Base-by-base conservation (phyloP, 2,113 vertebrate species). In the Gobiocypris rarus region DNA sequence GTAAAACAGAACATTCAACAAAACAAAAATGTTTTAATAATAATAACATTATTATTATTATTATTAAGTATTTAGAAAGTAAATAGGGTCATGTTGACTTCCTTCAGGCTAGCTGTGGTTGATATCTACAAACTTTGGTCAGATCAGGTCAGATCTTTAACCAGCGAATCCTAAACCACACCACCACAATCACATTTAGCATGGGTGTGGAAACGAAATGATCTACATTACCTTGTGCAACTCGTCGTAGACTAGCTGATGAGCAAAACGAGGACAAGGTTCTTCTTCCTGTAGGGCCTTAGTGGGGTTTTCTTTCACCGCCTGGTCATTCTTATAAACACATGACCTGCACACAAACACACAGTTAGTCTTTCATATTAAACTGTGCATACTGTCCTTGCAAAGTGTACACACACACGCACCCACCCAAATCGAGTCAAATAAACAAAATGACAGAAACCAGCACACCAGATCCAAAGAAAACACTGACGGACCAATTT, bases 271-370 rank as follows among this genome's bases (percentile, higher is more conserved):
- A n/a, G 98, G 98, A 87, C 98, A 99, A 0, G 98, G 98, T 87
- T 99, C 98, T 89, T 99, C 98, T 82, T 99, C 98, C 90, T 98
- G 97, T 58, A 98, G 94, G 85, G 95, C 95, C 93, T 98, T 99
- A 86, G 92, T 96, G 3, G 95, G 94, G 91, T 97, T 99, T 84
- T 99, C 98, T 89, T 99, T 99, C 87, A 97, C 93, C 15, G 96
- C 95, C 89, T 99, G 98, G 88, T 99, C 97, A 31, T 99, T 99
- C 91, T 99, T 99, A 89, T 99, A 99, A 43, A 99, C 98, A 83
- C 98, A 99, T 13, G 98, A 99, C 98, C 98, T 99, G 89, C 15
- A 87, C 22, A 82, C 61, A 78, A 73, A 81, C 65, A 86, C 52
- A 81, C 14, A 63, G 6, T 59, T 38, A 34, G 48, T 59, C 28